Evolutionary conservation across 2,113 vertebrate species (phyloP), one percentile per base, ranked within the genome.

Genomic region (Etheostoma cragini): DNA sequence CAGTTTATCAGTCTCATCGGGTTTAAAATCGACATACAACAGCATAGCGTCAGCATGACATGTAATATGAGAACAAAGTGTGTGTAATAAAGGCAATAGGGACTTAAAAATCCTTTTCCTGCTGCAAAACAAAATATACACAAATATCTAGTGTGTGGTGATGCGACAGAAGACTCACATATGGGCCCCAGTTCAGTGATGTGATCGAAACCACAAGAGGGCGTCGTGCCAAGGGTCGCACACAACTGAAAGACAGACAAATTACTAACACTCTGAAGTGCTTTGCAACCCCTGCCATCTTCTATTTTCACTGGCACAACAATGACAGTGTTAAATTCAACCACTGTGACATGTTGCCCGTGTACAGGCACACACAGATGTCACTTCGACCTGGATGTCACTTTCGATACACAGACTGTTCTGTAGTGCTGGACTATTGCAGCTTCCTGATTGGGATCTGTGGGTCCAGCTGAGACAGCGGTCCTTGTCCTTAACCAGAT

Each of bases 151-250:
- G 35, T 17, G 33, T 57, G 46, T 58, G 56, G 11, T 21, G 16
- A 7, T 61, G 79, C 8, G 0, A 30, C 17, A 45, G 57, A 61
- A 66, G 58, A 97, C 98, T 99, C 88, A 99, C 98, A 99, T 75
- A 99, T 76, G 11, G 97, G 98, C 24, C 98, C 98, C 56, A 99
- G 92, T 88, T 99, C 97, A 14, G 91, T 75, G 54, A 99, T 93
- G 52, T 76, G 92, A 91, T 99, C 98, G 81, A 99, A 99, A 16
- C 97, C 96, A 90, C 98, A 99, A 7, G 97, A 99, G 54, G 96
- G 1, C 0, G 98, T 99, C 61, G 97, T 99, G 73, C 98, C 98
- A 52, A 99, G 94, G 0, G 98, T 99, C 1, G 96, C 98, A 91
- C 98, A 99, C 68, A 98, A 94, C 98, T 99, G 91, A 38, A 87